These are phyloP conservation scores for Calycopis cecrops DNA, from an alignment of 1,140 invertebrate species.

Conservation along the genomic window DNA sequence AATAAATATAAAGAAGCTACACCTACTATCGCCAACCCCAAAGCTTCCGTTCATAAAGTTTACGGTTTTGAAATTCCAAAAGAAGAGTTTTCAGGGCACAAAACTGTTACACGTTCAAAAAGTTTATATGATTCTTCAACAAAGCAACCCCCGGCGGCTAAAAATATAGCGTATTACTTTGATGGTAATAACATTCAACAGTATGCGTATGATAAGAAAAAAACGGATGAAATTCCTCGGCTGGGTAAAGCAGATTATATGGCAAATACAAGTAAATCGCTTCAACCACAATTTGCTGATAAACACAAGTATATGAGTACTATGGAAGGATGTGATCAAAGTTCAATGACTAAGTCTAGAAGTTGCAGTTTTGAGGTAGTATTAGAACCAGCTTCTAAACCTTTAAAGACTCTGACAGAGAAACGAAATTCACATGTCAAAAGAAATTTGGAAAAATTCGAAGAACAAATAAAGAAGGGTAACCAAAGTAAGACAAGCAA, in stretches of 20 bases:
- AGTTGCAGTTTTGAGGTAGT: slow-evolving; percentile 74
- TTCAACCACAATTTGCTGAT: slow-evolving; percentile 61
- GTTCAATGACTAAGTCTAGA: slow-evolving; percentile 65
- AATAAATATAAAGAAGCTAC: slow-evolving; percentile 31
- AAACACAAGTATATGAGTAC: slow-evolving; percentile 67
- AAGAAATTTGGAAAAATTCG: slow-evolving; percentile 73
- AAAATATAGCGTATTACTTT: slow-evolving; percentile 76
- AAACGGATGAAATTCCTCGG: slow-evolving; percentile 73
- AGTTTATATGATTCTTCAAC: slow-evolving; percentile 67
- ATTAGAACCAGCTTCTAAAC: slow-evolving; percentile 64
- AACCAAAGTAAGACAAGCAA: slow-evolving; percentile 71
- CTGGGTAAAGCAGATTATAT: slow-evolving; percentile 74
- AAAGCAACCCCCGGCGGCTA: slow-evolving; percentile 53
- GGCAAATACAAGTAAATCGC: slow-evolving; percentile 68
- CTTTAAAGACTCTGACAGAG: slow-evolving; percentile 65
- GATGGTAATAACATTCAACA: slow-evolving; percentile 69
- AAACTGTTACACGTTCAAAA: slow-evolving; percentile 66
- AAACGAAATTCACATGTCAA: slow-evolving; percentile 71
- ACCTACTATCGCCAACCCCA: slow-evolving; percentile 29
- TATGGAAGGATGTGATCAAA: slow-evolving; percentile 65
- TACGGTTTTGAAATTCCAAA: slow-evolving; percentile 57
- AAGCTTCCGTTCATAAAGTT: slow-evolving; percentile 45
- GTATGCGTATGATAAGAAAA: slow-evolving; percentile 53
- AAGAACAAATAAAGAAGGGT: slow-evolving; percentile 70
- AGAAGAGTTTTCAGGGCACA: slow-evolving; percentile 51